Evolutionary conservation across 2,113 vertebrate genomes (phyloP), one percentile per base, ranked within the genome.

Genomic region (Cyprinodon tularosa): DNA sequence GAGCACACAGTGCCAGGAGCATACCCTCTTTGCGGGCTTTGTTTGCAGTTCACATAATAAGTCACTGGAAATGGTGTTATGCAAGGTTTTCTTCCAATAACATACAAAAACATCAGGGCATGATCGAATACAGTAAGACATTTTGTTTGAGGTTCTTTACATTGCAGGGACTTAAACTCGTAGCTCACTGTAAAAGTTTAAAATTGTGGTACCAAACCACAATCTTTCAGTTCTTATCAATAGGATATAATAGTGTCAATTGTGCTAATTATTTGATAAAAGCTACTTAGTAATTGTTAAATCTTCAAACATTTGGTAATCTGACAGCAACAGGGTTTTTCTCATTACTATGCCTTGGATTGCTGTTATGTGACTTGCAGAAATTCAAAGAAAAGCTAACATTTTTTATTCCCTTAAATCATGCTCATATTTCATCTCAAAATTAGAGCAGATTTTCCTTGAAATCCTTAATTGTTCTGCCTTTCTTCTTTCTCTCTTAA

Each of bases 31-130:
- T 80, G 72, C 4, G 14, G 77, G 70, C 77, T 87, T 85, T 85
- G 71, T 84, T 87, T 76, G 73, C 72, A 79, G 82, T 72, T 86
- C 74, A 88, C 47, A 60, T 66, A 84, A 83, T 76, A 77, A 88
- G 57, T 86, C 80, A 78, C 68, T 66, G 69, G 11, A 74, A 86
- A 81, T 84, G 42, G 48, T 78, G 65, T 80, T 74, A 67, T 74
- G 80, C 80, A 77, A 86, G 74, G 77, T 68, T 83, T 71, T 22
- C 53, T 62, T 78, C 69, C 57, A 83, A 81, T 87, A 88, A 71
- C 72, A 84, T 68, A 73, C 57, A 60, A 76, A 66, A 81, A 62
- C 40, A 20, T 69, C 48, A 60, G n/a, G 15, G 17, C 10, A 3
- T 36, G 9, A 17, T 68, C 10, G 72, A 22, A 74, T 44, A 65